Percentiles rank a stretch among this genome's conserved stretches.
Conservation (phyloP, 2,888 invertebrate genomes). For the Aphodius granarius region DNA sequence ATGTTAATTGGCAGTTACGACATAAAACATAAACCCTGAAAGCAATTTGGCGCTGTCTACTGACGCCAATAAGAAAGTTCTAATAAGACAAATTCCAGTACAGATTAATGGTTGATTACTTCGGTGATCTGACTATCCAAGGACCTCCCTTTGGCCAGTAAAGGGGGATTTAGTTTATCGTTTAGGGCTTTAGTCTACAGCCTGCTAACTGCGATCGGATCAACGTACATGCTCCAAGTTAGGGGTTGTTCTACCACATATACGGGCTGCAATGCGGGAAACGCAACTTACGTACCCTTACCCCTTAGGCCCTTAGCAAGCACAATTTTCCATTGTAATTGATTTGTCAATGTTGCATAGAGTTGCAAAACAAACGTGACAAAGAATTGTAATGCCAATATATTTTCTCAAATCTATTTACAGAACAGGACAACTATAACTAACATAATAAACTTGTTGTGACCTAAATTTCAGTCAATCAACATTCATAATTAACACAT, state of each 20-base stretch:
- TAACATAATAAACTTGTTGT: not conserved
- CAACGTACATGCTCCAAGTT: not conserved
- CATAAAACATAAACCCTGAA: not conserved
- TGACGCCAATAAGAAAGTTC: slow-evolving; percentile 27
- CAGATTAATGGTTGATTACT: slow-evolving; percentile 30
- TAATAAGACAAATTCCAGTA: slow-evolving; percentile 30
- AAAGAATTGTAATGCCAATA: no score
- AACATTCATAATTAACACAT: not conserved
- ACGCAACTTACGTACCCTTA: no score
- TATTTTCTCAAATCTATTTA: no score
- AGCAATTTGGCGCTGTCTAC: not conserved
- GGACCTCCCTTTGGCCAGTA: slow-evolving; percentile 27
- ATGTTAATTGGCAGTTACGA: not conserved
- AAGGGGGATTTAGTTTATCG: slow-evolving; percentile 46
- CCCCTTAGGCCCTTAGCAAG: not conserved
- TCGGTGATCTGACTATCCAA: slow-evolving; percentile 29
- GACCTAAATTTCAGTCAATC: not conserved
- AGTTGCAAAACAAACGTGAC: not conserved
- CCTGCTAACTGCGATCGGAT: slow-evolving; percentile 42
- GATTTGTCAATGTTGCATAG: not conserved
- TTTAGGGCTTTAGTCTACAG: slow-evolving; percentile 50
- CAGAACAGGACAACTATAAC: not conserved
- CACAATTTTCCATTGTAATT: not conserved
- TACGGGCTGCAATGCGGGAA: not conserved
- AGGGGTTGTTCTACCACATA: not conserved